A percentile compares a stretch with the other conserved stretches of the same genome.
Conservation (phyloP, 2,797 vertebrate species). For the Ptychadena robeensis region DNA sequence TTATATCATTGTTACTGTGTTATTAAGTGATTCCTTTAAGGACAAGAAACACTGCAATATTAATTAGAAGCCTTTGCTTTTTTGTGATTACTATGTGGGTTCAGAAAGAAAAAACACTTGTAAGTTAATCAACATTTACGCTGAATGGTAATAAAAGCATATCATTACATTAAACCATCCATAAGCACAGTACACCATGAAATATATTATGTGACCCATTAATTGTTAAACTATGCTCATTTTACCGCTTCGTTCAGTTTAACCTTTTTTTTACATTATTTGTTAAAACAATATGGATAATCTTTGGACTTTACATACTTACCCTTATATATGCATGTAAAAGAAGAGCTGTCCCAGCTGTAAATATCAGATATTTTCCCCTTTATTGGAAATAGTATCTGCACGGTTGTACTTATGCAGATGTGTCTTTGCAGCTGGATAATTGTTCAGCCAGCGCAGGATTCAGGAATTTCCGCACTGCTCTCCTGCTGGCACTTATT, state of each 20-base stretch:
- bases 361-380: neutral
- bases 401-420: conserved; percentile 33
- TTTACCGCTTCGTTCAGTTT: neutral
- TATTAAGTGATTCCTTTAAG: no score
- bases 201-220: no score
- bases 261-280: neutral
- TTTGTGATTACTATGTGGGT: no score
- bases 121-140: no score
- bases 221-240: neutral
- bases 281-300: neutral
- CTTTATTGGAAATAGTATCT: conserved; percentile 23
- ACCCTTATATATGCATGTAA: neutral
- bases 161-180: no score
- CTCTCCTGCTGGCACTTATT: conserved; percentile 56
- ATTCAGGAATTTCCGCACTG: conserved; percentile 57
- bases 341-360: neutral
- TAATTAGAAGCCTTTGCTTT: no score
- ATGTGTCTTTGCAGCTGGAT: conserved; percentile 58
- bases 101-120: no score
- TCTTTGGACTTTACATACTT: neutral
- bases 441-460: conserved; percentile 52
- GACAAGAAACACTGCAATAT: no score
- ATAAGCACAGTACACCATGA: no score
- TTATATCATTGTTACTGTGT: no score
- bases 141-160: no score